A percentile compares a stretch with the other conserved stretches of the same genome.
phyloP scores from a whole-genome alignment of 1,140 invertebrate species.

The Orchestia grillus region DNA sequence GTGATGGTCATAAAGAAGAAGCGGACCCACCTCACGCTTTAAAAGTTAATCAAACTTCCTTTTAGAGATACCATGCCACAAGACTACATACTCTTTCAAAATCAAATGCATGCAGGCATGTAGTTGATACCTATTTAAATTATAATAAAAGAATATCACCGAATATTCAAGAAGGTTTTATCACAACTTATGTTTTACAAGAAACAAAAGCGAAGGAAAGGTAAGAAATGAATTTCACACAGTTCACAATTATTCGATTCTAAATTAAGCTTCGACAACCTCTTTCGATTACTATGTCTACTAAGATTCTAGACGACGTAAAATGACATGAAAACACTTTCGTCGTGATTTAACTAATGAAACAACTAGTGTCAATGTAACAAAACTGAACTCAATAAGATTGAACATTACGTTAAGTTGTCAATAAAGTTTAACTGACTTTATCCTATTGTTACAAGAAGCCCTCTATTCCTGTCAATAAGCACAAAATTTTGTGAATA shows the following conservation, averaged over 20 bases:
- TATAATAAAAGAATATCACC: not conserved
- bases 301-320: not conserved
- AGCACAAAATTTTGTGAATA: not conserved
- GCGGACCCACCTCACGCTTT: not conserved
- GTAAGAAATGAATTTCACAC: not conserved
- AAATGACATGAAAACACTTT: not conserved
- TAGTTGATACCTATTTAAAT: not conserved
- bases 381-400: not conserved
- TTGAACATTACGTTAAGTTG: not conserved
- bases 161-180: not conserved
- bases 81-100: slow-evolving; percentile 9
- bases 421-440: not conserved
- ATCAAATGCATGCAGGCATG: not conserved
- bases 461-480: not conserved
- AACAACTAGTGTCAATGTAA: too few relatives aligned
- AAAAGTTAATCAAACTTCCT: not conserved
- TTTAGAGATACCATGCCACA: not conserved
- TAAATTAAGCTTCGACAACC: not conserved
- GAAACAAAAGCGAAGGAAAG: not conserved
- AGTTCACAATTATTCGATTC: not conserved
- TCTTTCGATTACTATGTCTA: not conserved
- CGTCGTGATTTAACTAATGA: not conserved
- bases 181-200: not conserved
- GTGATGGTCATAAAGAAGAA: not conserved
- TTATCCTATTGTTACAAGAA: not conserved